A percentile compares a stretch with the other conserved stretches of the same genome.
These are phyloP conservation scores for Sesia apiformis DNA, from an alignment of 2,888 invertebrate genomes.

Conservation along the genomic window DNA sequence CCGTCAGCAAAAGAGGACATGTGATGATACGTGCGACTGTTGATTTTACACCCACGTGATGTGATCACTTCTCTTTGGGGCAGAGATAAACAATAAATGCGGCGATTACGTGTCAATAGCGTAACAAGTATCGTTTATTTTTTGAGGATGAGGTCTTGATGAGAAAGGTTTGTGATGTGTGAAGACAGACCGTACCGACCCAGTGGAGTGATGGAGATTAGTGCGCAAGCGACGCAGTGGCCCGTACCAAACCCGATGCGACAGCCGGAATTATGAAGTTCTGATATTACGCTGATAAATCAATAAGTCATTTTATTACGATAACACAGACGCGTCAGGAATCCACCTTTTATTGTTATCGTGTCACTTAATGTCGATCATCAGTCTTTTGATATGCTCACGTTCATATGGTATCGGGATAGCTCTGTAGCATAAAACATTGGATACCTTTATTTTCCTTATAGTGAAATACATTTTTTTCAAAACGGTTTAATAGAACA, in stretches of 20 bases:
- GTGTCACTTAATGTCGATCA: slow-evolving; percentile 1
- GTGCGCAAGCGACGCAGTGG: slow-evolving; percentile 47
- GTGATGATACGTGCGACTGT: slow-evolving; percentile 64
- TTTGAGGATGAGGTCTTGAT: slow-evolving; percentile 53
- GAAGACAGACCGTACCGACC: slow-evolving; percentile 50
- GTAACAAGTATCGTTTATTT: slow-evolving; percentile 67
- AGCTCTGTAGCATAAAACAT: neutral
- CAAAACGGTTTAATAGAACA: too few relatives aligned
- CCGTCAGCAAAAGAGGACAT: slow-evolving; percentile 71
- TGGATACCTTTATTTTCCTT: neutral
- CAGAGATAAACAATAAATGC: slow-evolving; percentile 69
- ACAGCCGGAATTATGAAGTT: slow-evolving; percentile 60
- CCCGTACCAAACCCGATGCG: slow-evolving; percentile 54
- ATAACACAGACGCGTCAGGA: slow-evolving; percentile 26
- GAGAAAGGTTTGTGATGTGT: slow-evolving; percentile 50
- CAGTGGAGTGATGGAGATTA: slow-evolving; percentile 30
- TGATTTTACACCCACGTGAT: slow-evolving; percentile 68
- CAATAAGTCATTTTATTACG: slow-evolving; percentile 53
- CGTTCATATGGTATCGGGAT: neutral
- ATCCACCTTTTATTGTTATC: slow-evolving; percentile 5
- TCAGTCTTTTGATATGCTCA: neutral
- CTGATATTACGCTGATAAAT: slow-evolving; percentile 60
- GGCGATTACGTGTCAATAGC: slow-evolving; percentile 65
- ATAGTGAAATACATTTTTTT: too few relatives aligned
- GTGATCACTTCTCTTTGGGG: slow-evolving; percentile 61